Conservation (phyloP, 2,797 vertebrate genomes). For the Protosalanx chinensis region DNA sequence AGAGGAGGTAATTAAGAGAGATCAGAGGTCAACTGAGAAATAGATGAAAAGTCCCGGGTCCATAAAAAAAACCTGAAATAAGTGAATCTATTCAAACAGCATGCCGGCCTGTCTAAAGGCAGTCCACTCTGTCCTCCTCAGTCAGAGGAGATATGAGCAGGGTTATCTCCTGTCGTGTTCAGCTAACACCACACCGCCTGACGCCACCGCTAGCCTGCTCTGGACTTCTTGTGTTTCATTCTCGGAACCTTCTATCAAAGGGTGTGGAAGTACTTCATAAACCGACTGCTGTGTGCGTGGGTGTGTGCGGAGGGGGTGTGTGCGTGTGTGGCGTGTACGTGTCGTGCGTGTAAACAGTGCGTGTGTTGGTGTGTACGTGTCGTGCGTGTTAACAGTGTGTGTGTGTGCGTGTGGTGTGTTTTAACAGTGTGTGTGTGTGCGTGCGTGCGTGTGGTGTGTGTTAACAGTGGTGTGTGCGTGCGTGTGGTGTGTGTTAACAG, state of each 20-base stretch:
- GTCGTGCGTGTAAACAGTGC: constrained; percentile 14
- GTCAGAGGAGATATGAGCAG: constrained; percentile 39
- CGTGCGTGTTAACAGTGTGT: no score
- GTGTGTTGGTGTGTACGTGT: constrained; percentile 13
- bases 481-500: constrained; percentile 3
- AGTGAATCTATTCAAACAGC: not conserved
- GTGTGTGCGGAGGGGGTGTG: constrained; percentile 25
- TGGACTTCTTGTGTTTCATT: not conserved
- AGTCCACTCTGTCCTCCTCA: constrained; percentile 40
- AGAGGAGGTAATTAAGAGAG: constrained; percentile 19
- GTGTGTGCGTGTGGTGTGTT: no score
- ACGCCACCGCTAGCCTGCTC: not conserved
- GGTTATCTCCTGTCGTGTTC: not conserved
- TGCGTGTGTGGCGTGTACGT: not conserved
- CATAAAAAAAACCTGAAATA: not conserved
- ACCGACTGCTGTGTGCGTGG: constrained; percentile 15
- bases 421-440: no score
- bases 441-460: not conserved
- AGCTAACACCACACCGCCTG: not conserved
- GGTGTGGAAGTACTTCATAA: not conserved
- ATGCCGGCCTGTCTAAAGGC: not conserved
- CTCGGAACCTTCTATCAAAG: constrained; percentile 9
- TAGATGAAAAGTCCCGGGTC: not conserved
- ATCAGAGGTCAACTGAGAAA: not conserved
- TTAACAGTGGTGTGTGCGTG: not conserved